phyloP scores from a whole-genome alignment of 2,888 invertebrate genomes.

The Acleris holmiana region DNA sequence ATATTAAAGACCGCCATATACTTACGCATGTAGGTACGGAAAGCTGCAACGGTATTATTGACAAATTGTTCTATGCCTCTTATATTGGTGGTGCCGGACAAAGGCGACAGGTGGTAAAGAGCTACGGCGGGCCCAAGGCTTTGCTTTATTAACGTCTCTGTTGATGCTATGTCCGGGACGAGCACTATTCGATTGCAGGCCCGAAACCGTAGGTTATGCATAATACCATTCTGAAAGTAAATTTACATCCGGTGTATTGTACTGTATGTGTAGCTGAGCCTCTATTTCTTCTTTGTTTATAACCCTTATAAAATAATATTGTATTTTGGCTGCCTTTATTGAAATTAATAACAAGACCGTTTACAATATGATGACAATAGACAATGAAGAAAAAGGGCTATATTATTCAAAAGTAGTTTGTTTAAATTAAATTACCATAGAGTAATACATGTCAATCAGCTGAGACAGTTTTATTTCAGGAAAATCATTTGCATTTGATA shows the following conservation, averaged over 20 bases:
- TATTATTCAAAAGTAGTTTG: too few relatives aligned
- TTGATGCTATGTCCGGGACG: constrained; percentile 71
- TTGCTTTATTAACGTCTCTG: constrained; percentile 69
- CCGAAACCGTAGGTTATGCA: constrained; percentile 57
- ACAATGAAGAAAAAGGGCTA: too few relatives aligned
- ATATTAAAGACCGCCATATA: constrained; percentile 39
- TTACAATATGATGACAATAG: neutral
- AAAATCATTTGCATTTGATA: constrained; percentile 71
- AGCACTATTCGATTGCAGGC: constrained; percentile 85
- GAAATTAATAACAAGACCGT: too few relatives aligned
- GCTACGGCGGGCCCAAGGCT: constrained; percentile 52
- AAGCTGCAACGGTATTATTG: constrained; percentile 66
- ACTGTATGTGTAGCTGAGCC: too few relatives aligned
- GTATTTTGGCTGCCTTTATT: too few relatives aligned
- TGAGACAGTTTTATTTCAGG: constrained; percentile 85
- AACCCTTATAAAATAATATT: too few relatives aligned
- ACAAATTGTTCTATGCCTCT: constrained; percentile 72
- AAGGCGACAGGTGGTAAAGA: constrained; percentile 56
- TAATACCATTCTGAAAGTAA: constrained; percentile 40
- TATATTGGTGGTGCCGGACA: constrained; percentile 70
- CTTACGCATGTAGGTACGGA: constrained; percentile 84
- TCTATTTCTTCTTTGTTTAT: too few relatives aligned
- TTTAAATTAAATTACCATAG: constrained; percentile 59
- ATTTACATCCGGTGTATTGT: neutral
- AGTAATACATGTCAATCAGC: constrained; percentile 89